These are phyloP conservation scores for Ciconia nigra DNA, from an alignment of 2,797 vertebrate species.

Conservation along the genomic window DNA sequence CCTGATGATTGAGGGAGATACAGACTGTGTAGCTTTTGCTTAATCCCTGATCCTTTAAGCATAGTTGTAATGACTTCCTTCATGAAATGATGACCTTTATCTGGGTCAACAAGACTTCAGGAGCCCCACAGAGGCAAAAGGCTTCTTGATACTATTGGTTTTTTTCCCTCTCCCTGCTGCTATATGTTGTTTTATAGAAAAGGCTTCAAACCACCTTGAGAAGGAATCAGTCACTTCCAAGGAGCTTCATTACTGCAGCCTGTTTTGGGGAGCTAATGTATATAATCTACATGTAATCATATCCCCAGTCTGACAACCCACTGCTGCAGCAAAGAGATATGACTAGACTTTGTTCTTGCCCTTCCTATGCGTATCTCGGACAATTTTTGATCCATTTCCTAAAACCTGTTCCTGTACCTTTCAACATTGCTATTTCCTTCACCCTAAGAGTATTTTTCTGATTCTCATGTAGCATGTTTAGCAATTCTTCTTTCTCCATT, in stretches of 20 bases:
- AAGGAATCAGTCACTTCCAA: not conserved
- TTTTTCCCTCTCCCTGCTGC: not conserved
- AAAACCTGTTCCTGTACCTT: not conserved
- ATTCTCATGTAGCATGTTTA: not conserved
- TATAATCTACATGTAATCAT: not conserved
- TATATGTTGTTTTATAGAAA: not conserved
- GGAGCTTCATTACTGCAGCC: not conserved
- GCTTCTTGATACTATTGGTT: not conserved
- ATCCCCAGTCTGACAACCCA: not conserved
- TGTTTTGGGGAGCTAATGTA: not conserved
- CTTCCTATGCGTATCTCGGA: not conserved
- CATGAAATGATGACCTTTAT: not conserved
- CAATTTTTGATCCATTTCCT: not conserved
- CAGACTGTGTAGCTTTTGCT: not conserved
- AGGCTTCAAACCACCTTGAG: not conserved
- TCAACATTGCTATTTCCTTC: not conserved
- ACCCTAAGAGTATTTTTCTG: not conserved
- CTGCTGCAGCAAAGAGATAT: not conserved
- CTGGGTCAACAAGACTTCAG: not conserved
- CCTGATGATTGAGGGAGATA: not conserved
- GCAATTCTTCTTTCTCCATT: not conserved
- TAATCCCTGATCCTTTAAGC: not conserved
- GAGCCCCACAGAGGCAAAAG: not conserved
- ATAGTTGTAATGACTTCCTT: not conserved
- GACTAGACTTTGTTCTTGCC: not conserved